Conservation (phyloP, 2,888 invertebrate species). For the Cartodere bifasciata region DNA sequence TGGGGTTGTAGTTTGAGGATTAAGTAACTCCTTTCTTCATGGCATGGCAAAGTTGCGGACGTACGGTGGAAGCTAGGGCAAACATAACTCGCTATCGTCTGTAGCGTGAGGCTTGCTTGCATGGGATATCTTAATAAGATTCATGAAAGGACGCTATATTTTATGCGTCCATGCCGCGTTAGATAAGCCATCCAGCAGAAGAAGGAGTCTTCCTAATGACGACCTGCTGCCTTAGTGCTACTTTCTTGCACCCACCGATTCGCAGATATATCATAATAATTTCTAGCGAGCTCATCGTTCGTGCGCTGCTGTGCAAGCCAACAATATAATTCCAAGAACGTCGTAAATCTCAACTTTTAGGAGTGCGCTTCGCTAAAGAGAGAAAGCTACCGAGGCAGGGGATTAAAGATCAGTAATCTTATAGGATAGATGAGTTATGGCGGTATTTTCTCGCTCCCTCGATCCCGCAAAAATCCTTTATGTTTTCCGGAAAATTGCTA, state of each 20-base stretch:
- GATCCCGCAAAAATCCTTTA: conserved; percentile 35
- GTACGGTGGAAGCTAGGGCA: conserved; percentile 23
- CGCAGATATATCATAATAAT: conserved; percentile 42
- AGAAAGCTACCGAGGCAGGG: conserved; percentile 46
- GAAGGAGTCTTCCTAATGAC: too few species aligned
- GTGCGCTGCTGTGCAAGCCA: conserved; percentile 36
- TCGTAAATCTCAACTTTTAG: conserved; percentile 64
- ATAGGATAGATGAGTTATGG: conserved; percentile 58
- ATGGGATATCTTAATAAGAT: conserved; percentile 69
- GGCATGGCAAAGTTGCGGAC: conserved; percentile 34
- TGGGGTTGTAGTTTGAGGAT: conserved; percentile 39
- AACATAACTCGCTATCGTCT: conserved; percentile 39
- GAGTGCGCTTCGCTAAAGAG: conserved; percentile 35
- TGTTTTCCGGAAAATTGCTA: conserved; percentile 36
- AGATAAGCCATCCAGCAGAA: too few species aligned
- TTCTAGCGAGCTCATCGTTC: conserved; percentile 32
- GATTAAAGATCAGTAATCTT: conserved; percentile 68
- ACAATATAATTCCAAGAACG: conserved; percentile 52
- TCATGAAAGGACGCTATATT: conserved; percentile 75
- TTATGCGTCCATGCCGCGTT: conserved; percentile 51
- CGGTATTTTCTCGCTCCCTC: conserved; percentile 34
- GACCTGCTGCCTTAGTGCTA: conserved; percentile 22
- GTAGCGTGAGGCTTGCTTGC: too few species aligned
- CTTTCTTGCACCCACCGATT: conserved; percentile 14
- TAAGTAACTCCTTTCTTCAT: conserved; percentile 42